Evolutionary conservation across 2,888 invertebrate species (phyloP).

Genomic region (Synergus itoensis): DNA sequence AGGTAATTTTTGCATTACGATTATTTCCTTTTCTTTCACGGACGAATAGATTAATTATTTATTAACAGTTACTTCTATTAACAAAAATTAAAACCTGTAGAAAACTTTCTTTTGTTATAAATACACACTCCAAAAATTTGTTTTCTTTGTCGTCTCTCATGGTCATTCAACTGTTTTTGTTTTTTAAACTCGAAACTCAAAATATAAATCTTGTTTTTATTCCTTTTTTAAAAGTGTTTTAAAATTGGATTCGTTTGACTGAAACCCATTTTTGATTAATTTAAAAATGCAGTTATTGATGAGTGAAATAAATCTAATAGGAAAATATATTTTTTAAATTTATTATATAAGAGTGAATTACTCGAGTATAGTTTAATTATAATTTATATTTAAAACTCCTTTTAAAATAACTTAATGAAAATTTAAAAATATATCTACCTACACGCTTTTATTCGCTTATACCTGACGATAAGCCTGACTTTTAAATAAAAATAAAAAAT

Average conservation of each 20-base stretch:
- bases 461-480: not conserved
- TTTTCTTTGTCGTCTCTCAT: not conserved
- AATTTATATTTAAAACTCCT: not conserved
- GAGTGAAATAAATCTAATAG: not conserved
- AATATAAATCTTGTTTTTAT: not conserved
- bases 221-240: not conserved
- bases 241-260: not conserved
- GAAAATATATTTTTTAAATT: not conserved
- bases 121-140: not conserved
- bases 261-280: not conserved
- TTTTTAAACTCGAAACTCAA: not conserved
- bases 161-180: conserved; percentile 4
- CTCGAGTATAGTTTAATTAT: not conserved
- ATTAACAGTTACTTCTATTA: not conserved
- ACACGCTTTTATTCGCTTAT: not conserved
- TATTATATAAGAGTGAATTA: not conserved
- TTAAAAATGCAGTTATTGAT: not conserved
- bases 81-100: conserved; percentile 38
- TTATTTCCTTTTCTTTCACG: not conserved
- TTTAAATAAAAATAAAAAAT: conserved; percentile 42
- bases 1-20: conserved; percentile 80
- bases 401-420: not conserved
- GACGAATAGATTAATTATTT: not conserved
- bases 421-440: not conserved
- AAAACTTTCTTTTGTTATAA: conserved; percentile 32